phyloP scores from a whole-genome alignment of 2,888 invertebrate genomes.

The Heteromurus nitidus region DNA sequence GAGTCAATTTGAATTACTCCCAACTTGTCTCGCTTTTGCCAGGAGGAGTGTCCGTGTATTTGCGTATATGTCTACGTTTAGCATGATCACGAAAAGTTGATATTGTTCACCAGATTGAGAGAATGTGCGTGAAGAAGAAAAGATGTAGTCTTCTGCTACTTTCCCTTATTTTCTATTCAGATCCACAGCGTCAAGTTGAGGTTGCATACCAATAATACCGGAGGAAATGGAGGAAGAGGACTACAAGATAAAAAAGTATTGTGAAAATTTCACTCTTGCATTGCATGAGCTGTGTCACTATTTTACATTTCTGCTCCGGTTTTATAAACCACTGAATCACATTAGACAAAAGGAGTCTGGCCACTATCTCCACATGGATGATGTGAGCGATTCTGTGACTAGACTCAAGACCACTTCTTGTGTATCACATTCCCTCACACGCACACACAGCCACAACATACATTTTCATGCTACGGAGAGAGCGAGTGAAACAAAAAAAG shows the following conservation, averaged over 20 bases:
- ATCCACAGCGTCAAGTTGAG: background rate
- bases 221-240: background rate
- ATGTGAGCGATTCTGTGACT: background rate
- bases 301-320: constrained; percentile 13
- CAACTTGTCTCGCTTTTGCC: constrained; percentile 22
- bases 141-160: too few species aligned
- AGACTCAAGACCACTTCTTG: background rate
- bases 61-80: too few species aligned
- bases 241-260: constrained; percentile 11
- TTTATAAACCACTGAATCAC: constrained; percentile 22
- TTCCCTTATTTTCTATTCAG: background rate
- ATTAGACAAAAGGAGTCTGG: constrained; percentile 1
- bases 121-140: too few species aligned
- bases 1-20: constrained; percentile 23
- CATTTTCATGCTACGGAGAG: background rate
- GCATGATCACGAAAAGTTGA: background rate
- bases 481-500: constrained; percentile 8
- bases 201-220: background rate
- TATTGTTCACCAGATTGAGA: background rate
- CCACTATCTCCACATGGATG: background rate
- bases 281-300: constrained; percentile 11
- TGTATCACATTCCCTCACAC: background rate
- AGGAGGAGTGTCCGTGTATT: too few species aligned
- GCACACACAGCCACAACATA: background rate
- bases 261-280: constrained; percentile 20